Conservation (phyloP, 2,113 vertebrate genomes). For the Merops nubicus region DNA sequence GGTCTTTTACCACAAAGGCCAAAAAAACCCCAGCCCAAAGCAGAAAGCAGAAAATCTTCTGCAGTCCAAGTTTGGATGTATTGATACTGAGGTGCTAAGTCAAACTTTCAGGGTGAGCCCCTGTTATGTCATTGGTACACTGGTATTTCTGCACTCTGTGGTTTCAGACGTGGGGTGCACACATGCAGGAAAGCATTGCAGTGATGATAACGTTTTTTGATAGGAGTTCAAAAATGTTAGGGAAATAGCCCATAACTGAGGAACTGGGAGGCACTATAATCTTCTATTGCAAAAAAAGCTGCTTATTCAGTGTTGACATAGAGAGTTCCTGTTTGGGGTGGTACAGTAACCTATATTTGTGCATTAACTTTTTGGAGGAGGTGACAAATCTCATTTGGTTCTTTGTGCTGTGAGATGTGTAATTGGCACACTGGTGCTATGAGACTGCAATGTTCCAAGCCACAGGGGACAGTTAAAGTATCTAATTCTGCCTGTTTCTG, state of each 20-base stretch:
- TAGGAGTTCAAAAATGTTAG: not conserved
- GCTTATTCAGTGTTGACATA: not conserved
- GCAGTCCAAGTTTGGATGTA: fast-evolving
- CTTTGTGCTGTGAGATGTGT: not conserved
- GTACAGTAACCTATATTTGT: not conserved
- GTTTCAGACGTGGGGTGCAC: not conserved
- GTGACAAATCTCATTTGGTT: not conserved
- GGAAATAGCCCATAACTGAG: not conserved
- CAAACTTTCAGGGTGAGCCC: not conserved
- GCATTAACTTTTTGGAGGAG: not conserved
- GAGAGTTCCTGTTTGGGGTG: not conserved
- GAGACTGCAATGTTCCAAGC: not conserved
- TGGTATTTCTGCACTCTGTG: not conserved
- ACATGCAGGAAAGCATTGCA: not conserved
- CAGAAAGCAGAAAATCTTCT: not conserved
- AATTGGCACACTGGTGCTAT: not conserved
- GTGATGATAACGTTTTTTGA: not conserved
- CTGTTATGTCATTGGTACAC: fast-evolving
- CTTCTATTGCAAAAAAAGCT: not conserved
- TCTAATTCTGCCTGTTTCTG: not conserved
- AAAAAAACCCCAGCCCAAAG: not conserved
- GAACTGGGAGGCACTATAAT: not conserved
- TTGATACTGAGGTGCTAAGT: not conserved
- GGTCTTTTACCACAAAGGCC: not conserved
- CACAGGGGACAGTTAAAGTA: not conserved